Base-by-base conservation (phyloP, 2,888 invertebrate species). In the Melikaiella ostensackeni region DNA sequence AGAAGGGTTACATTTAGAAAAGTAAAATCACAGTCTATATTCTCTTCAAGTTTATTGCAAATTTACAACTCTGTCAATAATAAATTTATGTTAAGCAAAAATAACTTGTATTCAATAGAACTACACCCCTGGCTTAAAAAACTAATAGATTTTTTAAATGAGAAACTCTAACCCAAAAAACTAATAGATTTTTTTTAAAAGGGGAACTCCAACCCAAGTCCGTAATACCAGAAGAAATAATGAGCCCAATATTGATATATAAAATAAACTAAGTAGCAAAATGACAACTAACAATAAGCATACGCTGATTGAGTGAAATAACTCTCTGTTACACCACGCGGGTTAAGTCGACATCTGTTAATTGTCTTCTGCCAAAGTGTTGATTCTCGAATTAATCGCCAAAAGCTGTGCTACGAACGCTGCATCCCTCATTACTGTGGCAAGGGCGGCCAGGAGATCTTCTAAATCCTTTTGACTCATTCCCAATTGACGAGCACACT, bases 331-430 rank as follows among this genome's bases (percentile, higher is more conserved):
- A 82, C 83, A 86, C 84, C 85, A 74, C 74, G 38, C 74, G 33
- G 81, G 84, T 85, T 86, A 85, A 77, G 78, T 84, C 83, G 83
- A 84, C 80, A 81, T 88, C 85, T 92, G 91, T 94, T 94, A 95
- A 93, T 95, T 95, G 90, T 94, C 94, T 84, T 95, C 94, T 82
- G 96, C 95, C 92, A 97, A 93, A 86, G 94, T 94, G 91, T 95
- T 95, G 89, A 97, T 97, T 88, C 95, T 95, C 82, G 95, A 94
- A 92, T 98, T 97, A 88, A 97, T 96, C 85, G 95, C 94, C 83
- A 97, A 92, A 88, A 96, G 93, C 91, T 97, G 96, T 74, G 93
- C 93, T 86, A 97, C 93, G 90, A 96, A 98, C 79, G 93, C 92
- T 84, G 94, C 93, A 91, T 97, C 95, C 74, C 93, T 92, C 88